These are phyloP conservation scores for Mustelus asterias DNA, from an alignment of 2,113 vertebrate genomes.

Conservation along the genomic window DNA sequence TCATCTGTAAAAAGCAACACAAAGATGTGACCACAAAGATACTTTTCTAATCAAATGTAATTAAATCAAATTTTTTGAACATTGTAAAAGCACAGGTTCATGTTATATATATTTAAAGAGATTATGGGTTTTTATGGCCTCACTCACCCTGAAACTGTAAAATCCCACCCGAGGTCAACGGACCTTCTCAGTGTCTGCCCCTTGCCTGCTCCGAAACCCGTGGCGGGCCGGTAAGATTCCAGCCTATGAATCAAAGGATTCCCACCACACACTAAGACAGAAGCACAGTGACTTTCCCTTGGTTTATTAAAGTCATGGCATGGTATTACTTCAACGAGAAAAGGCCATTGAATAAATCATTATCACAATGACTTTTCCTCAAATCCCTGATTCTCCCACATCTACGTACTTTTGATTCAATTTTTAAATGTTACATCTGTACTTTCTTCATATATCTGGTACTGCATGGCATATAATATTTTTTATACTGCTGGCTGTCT, in stretches of 20 bases:
- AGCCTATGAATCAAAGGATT: not conserved
- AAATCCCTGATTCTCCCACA: not conserved
- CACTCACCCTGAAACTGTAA: no score
- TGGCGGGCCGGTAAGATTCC: no score
- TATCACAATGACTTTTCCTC: not conserved
- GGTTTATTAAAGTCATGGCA: not conserved
- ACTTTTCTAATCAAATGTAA: not conserved
- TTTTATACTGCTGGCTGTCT: not conserved
- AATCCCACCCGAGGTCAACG: no score
- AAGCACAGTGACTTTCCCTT: not conserved
- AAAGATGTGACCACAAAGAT: not conserved
- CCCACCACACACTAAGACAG: not conserved
- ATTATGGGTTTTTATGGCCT: not conserved
- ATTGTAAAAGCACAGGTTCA: not conserved
- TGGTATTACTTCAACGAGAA: not conserved
- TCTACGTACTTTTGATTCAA: not conserved
- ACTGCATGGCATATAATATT: not conserved
- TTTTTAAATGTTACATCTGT: not conserved
- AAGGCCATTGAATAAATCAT: not conserved
- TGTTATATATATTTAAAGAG: not conserved
- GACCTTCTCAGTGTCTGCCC: no score
- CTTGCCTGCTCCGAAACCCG: no score
- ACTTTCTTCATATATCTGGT: not conserved
- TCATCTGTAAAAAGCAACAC: conserved; percentile 74
- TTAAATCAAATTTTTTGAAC: not conserved